Conservation (phyloP, 2,113 vertebrate species). For the Salvelinus sp. region DNA sequence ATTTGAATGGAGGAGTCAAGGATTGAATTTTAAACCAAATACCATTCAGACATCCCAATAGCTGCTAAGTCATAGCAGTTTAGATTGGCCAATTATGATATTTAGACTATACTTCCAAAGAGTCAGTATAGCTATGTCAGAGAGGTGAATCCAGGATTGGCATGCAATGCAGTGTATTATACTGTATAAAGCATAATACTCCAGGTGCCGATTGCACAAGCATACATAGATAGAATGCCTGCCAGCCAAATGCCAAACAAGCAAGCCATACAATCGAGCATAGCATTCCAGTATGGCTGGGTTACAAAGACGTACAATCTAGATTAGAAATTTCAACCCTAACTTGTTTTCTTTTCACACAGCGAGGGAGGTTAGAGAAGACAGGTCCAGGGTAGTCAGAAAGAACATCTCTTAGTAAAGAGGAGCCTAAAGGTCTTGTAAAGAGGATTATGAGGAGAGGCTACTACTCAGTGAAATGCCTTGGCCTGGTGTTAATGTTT, state of each 20-base stretch:
- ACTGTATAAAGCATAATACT: no score
- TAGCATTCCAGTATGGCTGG: neutral
- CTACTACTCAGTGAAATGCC: constrained; percentile 61
- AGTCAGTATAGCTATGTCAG: neutral
- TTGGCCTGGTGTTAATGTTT: constrained; percentile 74
- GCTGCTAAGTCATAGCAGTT: neutral
- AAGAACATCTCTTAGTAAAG: constrained; percentile 23
- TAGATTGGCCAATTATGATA: constrained; percentile 5
- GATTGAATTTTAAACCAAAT: constrained; percentile 27
- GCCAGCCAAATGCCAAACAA: no score
- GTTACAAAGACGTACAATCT: neutral
- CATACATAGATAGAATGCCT: no score
- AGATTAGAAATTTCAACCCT: neutral
- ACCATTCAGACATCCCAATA: constrained; percentile 23
- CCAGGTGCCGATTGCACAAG: no score
- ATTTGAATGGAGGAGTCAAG: constrained; percentile 33
- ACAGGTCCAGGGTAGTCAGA: constrained; percentile 3
- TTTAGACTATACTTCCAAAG: constrained; percentile 11
- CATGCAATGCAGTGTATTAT: no score
- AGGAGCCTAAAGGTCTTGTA: constrained; percentile 36
- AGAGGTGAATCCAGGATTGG: neutral
- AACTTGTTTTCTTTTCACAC: constrained; percentile 12
- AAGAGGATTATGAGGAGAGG: constrained; percentile 38
- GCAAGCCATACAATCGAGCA: neutral
- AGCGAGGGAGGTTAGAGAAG: neutral